A percentile compares a stretch with the other conserved stretches of the same genome.
phyloP scores from a whole-genome alignment of 2,797 vertebrate genomes.

The Liparis tanakae region DNA sequence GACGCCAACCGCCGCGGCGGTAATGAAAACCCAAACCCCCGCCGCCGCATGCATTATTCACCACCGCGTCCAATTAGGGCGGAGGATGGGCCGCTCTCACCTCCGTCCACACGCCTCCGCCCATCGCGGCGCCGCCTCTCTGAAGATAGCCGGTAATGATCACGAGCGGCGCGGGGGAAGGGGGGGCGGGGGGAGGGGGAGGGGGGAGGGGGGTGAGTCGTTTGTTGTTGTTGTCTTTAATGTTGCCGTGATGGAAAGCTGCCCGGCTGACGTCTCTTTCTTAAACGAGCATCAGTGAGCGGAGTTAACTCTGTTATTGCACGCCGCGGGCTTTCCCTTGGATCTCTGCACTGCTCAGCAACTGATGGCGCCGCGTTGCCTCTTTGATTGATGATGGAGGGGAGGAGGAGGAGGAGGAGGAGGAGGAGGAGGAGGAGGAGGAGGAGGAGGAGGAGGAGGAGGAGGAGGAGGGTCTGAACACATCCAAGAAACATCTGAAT shows the following conservation, averaged over 20 bases:
- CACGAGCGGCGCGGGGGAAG: constrained; percentile 27
- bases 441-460: constrained; percentile 12
- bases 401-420: constrained; percentile 13
- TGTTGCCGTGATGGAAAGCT: constrained; percentile 54
- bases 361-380: constrained; percentile 54
- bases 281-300: constrained; percentile 56
- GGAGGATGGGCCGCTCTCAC: constrained; percentile 57
- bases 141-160: constrained; percentile 72
- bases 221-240: constrained; percentile 38
- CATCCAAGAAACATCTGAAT: constrained; percentile 22
- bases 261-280: constrained; percentile 46
- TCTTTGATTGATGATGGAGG: constrained; percentile 52
- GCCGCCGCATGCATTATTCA: constrained; percentile 83
- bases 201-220: constrained; percentile 6
- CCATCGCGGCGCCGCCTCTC: constrained; percentile 65
- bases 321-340: constrained; percentile 57
- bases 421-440: constrained; percentile 16
- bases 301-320: constrained; percentile 52
- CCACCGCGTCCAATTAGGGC: constrained; percentile 78
- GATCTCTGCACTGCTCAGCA: constrained; percentile 48
- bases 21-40: constrained; percentile 78
- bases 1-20: constrained; percentile 55
- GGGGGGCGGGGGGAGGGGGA: neutral
- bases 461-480: neutral
- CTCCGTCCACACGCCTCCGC: constrained; percentile 65